phyloP scores from a whole-genome alignment of 35 echinoderm and acorn worm genomes.

The Heliocidaris tuberculata region DNA sequence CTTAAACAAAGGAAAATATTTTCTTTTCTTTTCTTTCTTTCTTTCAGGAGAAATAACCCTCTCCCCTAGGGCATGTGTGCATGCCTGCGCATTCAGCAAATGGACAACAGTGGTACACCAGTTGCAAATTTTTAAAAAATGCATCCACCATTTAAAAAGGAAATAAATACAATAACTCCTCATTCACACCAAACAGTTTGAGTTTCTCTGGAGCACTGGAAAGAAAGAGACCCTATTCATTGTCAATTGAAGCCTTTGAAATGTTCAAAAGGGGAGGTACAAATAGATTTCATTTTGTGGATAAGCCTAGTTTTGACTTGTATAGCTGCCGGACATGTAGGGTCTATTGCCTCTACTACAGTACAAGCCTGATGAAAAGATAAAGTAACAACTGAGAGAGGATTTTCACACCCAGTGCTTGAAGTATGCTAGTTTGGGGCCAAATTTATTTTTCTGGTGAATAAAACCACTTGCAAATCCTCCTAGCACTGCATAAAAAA shows the following conservation, averaged over 20 bases:
- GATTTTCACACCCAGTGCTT: background rate
- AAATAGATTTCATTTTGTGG: background rate
- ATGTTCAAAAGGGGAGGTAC: background rate
- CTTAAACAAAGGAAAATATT: background rate
- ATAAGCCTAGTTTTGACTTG: background rate
- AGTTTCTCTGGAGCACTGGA: background rate
- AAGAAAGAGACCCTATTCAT: background rate
- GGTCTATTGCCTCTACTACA: background rate
- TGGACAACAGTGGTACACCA: background rate
- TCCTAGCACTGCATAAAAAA: background rate
- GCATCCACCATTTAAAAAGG: background rate
- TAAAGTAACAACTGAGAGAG: background rate
- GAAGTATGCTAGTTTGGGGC: background rate
- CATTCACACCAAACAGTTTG: background rate
- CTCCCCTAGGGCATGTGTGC: background rate
- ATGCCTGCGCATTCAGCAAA: background rate
- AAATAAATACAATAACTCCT: background rate
- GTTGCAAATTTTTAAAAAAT: background rate
- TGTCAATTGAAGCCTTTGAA: slow-evolving; percentile 11
- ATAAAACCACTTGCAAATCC: background rate
- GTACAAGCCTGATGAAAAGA: background rate
- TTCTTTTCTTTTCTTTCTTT: background rate
- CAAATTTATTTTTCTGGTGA: background rate
- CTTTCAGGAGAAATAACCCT: background rate
- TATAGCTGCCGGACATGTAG: background rate